phyloP scores from a whole-genome alignment of 2,797 vertebrate species.

The Mormyrus proboscirostris region DNA sequence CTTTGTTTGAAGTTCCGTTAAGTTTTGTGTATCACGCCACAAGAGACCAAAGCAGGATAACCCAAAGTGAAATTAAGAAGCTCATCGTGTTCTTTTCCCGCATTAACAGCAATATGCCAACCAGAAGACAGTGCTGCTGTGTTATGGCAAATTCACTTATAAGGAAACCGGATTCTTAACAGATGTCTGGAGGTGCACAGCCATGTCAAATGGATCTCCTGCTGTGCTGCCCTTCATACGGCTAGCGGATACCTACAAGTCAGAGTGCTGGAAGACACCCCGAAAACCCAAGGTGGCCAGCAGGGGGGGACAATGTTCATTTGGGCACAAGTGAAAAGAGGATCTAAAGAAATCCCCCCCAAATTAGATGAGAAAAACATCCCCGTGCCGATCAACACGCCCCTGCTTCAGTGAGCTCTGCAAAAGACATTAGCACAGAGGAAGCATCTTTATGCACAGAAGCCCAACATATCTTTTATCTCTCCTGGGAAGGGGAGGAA shows the following conservation, averaged over 20 bases:
- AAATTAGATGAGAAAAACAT: slow-evolving; percentile 6
- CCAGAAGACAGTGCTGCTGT: not conserved
- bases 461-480: not conserved
- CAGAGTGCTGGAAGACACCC: not conserved
- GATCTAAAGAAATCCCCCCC: not conserved
- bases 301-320: not conserved
- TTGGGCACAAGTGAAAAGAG: not conserved
- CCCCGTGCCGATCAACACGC: not conserved
- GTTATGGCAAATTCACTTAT: not conserved
- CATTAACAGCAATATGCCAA: not conserved
- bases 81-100: not conserved
- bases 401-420: not conserved
- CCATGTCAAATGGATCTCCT: not conserved
- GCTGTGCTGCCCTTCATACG: not conserved
- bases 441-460: not conserved
- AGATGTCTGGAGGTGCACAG: slow-evolving; percentile 36
- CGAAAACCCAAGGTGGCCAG: not conserved
- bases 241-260: not conserved
- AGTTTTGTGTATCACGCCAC: not conserved
- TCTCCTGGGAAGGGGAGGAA: not conserved
- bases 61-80: not conserved
- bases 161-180: slow-evolving; percentile 31
- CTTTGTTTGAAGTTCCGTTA: not conserved
- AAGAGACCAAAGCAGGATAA: not conserved
- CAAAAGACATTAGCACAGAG: not conserved